Evolutionary conservation across 1,140 invertebrate species (phyloP), one percentile per base, ranked within the genome.

Genomic region (Mizuhopecten yessoensis): DNA sequence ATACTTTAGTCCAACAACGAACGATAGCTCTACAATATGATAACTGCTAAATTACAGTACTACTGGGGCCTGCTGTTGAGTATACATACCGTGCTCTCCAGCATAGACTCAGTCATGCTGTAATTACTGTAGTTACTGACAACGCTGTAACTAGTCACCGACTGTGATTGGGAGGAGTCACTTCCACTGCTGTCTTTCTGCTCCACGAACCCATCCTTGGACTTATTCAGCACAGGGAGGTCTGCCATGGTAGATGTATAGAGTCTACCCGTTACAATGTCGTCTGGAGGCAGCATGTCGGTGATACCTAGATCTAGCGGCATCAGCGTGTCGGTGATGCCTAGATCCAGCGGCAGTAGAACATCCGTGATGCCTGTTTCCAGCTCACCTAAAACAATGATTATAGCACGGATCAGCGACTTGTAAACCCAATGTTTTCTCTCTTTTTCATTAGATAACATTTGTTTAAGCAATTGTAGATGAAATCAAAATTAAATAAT

Each of bases 81-180:
- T 29, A 75, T 75, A 75, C 57, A 75, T 75, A 75, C 57, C 0
- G 57, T 75, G 57, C 17, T 75, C n/a, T 75, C 57, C 23, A 75
- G 57, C 57, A 75, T 75, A 7, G 57, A 75, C 57, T 75, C 57
- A 0, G 57, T 75, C 57, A 75, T 75, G 11, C 57, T 75, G 57
- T 75, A 75, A n/a, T 75, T 75, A 29, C n/a, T 75, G n/a, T 75
- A 75, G 57, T 75, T 75, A 75, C n/a, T 75, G 57, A 29, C n/a
- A 29, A 75, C 23, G 57, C 57, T 75, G 57, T 75, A 75, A 11
- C 57, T 75, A 9, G n/a, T 75, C 57, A 75, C 23, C 29, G 57
- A 75, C 23, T 29, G 23, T 7, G 57, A 29, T 5, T 75, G 57
- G 1, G 57, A 75, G 9, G 57, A 75, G 57, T 75, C 57, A 17